phyloP scores from a whole-genome alignment of 2,888 invertebrate species.

The Palloptera scutellata region DNA sequence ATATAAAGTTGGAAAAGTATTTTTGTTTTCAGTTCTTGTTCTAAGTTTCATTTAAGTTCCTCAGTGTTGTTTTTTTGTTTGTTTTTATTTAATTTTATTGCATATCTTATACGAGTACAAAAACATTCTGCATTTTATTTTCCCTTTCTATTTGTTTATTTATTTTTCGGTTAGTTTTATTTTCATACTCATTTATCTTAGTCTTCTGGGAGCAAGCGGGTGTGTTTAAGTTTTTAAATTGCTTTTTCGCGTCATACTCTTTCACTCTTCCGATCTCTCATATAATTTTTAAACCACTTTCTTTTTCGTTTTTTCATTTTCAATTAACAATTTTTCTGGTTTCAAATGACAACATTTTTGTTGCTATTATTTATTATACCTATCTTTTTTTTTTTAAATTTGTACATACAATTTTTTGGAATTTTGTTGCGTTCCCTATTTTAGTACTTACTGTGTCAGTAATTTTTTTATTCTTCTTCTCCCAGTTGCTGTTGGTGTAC shows the following conservation, averaged over 20 bases:
- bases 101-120: too few relatives aligned
- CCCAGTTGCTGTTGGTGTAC: constrained; percentile 9
- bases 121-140: too few relatives aligned
- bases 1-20: neutral
- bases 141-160: too few relatives aligned
- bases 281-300: constrained; percentile 8
- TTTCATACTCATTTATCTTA: constrained; percentile 42
- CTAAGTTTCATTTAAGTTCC: neutral
- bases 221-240: neutral
- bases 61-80: neutral
- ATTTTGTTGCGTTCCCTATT: neutral
- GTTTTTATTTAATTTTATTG: neutral
- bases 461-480: constrained; percentile 2
- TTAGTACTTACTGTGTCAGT: neutral
- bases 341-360: constrained; percentile 34
- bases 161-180: constrained; percentile 27
- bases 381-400: neutral
- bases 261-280: neutral
- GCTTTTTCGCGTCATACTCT: constrained; percentile 10
- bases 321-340: constrained; percentile 31
- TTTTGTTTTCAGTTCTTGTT: constrained; percentile 7
- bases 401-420: neutral
- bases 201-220: neutral
- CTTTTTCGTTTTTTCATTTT: constrained; percentile 26
- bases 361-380: neutral